Evolutionary conservation across 1,140 invertebrate genomes (phyloP), one percentile per base, ranked within the genome.

Genomic region (Drosophila kohkoa): DNA sequence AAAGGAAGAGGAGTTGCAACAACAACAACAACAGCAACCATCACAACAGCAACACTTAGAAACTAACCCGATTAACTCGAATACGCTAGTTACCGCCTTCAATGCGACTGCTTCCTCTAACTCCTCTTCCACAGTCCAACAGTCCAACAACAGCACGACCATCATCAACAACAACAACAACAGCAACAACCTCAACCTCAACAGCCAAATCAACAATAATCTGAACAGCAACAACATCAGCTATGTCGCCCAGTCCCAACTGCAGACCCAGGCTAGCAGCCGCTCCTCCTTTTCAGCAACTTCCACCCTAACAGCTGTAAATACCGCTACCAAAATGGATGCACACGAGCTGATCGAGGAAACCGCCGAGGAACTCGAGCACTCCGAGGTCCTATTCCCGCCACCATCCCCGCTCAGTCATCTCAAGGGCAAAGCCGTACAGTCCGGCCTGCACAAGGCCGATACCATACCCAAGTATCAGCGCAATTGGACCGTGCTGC

Each of bases 381-480:
- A 92, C 75, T 90, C 85, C 30, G 78, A 83, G 52, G 66, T 91
- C 10, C 80, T 87, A 2, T 92, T 90, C 32, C 91, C 91, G 59
- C 91, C 91, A 75, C 91, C 91, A 63, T 92, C 91, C 73, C 91
- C 91, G 71, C 80, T 92, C 32, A 91, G 90, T 67, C 90, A 92
- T 92, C 52, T 93, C 83, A 80, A 92, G 60, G 76, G 74, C 54
- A 91, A 90, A 81, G 54, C 79, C 74, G 75, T 82, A 46, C 77
- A 86, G 38, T 93, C 94, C 67, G 93, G 93, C 49, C 91, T 95
- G 68, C 94, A 95, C 65, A 94, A 93, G 92, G 93, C 94, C 13
- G 93, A 94, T 49, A 93, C 92, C 81, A 94, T 95, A 81, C 94
- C 94, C 28, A 91, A 93, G 65, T 95, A 95, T 91, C 94, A 95